Conservation (phyloP, 2,888 invertebrate species). For the Andrena bucephala region DNA sequence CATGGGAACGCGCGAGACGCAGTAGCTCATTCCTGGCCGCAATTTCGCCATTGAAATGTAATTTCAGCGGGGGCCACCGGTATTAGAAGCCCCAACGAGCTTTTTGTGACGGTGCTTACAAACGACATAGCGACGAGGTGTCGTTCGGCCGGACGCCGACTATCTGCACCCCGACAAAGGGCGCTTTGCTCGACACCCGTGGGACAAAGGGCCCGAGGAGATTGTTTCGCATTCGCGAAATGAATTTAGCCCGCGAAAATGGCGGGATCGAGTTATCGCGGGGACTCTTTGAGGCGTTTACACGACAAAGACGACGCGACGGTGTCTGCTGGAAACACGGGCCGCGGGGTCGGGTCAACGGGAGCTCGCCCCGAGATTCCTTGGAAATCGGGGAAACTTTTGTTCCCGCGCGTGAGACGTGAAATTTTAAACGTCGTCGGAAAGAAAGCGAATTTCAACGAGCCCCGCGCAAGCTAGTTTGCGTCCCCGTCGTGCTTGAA, state of each 20-base stretch:
- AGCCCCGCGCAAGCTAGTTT: conserved; percentile 3
- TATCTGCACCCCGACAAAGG: conserved; percentile 24
- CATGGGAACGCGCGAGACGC: conserved; percentile 71
- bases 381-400: neutral
- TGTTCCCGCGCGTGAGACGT: neutral
- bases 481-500: conserved; percentile 2
- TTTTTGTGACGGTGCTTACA: conserved; percentile 62
- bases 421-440: conserved; percentile 15
- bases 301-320: neutral
- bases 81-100: conserved; percentile 69
- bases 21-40: conserved; percentile 72
- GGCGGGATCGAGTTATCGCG: conserved; percentile 40
- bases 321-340: neutral
- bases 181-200: conserved; percentile 2
- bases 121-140: conserved; percentile 48
- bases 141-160: conserved; percentile 44
- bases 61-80: conserved; percentile 64
- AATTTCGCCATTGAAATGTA: conserved; percentile 72
- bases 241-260: conserved; percentile 34
- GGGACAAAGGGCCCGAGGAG: conserved; percentile 20
- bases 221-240: conserved; percentile 26
- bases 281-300: conserved; percentile 27
- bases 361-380: neutral
- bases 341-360: neutral
- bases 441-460: conserved; percentile 35